Evolutionary conservation across 2,888 invertebrate species (phyloP).

Genomic region (Odontocolon sp.): DNA sequence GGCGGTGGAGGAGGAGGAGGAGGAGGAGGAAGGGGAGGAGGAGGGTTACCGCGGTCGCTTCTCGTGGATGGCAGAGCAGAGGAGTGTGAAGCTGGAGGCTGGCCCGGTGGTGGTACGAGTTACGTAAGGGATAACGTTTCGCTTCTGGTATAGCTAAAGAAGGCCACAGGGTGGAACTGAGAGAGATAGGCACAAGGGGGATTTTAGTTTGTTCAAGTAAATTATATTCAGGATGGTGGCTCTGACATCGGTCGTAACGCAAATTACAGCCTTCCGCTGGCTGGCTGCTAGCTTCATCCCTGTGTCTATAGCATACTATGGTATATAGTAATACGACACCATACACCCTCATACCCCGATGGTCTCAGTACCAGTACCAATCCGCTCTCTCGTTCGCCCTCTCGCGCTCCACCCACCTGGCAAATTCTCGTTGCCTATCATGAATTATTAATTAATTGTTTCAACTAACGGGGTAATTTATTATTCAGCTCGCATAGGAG

Average conservation of each 20-base stretch:
- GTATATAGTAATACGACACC: constrained; percentile 42
- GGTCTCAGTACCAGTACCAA: constrained; percentile 45
- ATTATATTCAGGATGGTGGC: constrained; percentile 80
- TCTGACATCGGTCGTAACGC: constrained; percentile 78
- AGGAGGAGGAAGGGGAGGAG: constrained; percentile 16
- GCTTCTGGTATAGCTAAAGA: constrained; percentile 40
- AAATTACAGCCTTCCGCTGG: constrained; percentile 76
- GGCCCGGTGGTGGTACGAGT: constrained; percentile 59
- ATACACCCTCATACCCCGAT: constrained; percentile 39
- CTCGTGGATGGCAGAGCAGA: constrained; percentile 44
- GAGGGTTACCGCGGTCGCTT: constrained; percentile 59
- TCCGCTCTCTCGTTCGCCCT: constrained; percentile 58
- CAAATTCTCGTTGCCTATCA: constrained; percentile 78
- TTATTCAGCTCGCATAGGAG: constrained; percentile 78
- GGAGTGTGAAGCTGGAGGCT: constrained; percentile 51
- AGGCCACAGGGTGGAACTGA: constrained; percentile 25
- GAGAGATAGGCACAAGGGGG: constrained; percentile 63
- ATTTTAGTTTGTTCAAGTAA: constrained; percentile 80
- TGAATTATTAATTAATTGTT: constrained; percentile 81
- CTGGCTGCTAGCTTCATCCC: constrained; percentile 60
- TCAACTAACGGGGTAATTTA: constrained; percentile 79
- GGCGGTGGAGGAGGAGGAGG: no score
- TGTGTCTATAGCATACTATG: constrained; percentile 27
- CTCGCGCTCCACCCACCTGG: constrained; percentile 70
- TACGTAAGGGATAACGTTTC: constrained; percentile 69